A percentile compares a stretch with the other conserved stretches of the same genome.
phyloP scores from a whole-genome alignment of 53 echinoderm and acorn worm genomes.

The Apostichopus leukothele region DNA sequence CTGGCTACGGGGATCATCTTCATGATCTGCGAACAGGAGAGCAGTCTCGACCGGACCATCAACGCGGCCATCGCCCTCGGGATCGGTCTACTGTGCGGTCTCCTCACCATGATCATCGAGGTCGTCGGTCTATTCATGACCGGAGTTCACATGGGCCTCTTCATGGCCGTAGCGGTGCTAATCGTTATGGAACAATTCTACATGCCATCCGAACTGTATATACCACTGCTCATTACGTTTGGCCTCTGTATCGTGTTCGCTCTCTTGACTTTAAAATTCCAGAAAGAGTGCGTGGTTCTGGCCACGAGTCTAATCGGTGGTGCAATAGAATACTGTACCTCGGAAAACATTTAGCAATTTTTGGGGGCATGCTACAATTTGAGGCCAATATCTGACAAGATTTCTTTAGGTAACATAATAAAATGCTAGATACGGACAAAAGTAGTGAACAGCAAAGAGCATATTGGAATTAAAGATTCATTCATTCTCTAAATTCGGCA shows the following conservation, averaged over 20 bases:
- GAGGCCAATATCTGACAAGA: too few relatives aligned
- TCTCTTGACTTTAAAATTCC: constrained; percentile 86
- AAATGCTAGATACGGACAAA: too few relatives aligned
- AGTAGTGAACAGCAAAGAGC: too few relatives aligned
- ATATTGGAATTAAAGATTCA: too few relatives aligned
- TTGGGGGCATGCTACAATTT: too few relatives aligned
- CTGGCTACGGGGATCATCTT: constrained; percentile 79
- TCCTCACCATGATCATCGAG: constrained; percentile 92
- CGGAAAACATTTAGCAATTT: too few relatives aligned
- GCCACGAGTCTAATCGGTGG: constrained; percentile 77
- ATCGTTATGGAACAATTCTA: constrained; percentile 80
- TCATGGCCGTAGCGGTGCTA: constrained; percentile 67
- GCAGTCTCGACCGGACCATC: constrained; percentile 66
- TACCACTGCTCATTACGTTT: constrained; percentile 65
- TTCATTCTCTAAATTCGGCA: too few relatives aligned
- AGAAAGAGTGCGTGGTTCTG: constrained; percentile 67
- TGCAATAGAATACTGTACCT: constrained; percentile 46
- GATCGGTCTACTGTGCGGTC: constrained; percentile 85
- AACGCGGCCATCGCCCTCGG: constrained; percentile 88
- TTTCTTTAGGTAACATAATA: too few relatives aligned
- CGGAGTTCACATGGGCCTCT: constrained; percentile 89
- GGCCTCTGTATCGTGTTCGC: constrained; percentile 70
- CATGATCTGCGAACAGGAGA: constrained; percentile 87
- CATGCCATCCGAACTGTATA: constrained; percentile 52
- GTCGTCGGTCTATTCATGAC: constrained; percentile 95